Base-by-base conservation (phyloP, 2,888 invertebrate genomes). In the Girardia tigrina region DNA sequence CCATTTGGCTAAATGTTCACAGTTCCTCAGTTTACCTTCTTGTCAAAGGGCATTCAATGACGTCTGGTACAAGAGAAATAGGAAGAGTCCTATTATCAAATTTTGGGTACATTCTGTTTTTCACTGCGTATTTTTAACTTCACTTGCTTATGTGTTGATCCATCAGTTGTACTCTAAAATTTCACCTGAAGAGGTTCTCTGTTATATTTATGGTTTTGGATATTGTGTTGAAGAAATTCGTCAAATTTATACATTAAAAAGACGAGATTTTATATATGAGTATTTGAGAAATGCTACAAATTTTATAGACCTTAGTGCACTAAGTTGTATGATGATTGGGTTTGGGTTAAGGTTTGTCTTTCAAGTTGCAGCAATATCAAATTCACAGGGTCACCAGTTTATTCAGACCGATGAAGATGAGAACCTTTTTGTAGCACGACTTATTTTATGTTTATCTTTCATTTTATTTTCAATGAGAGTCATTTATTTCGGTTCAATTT, bases 1-100 rank as follows among this genome's bases (percentile, higher is more conserved):
- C 23, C 8, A 70, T 75, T 28, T 27, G 29, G 75, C 20, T 2
- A 28, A 75, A 26, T 75, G 75, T 56, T 71, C 26, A n/a, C 1
- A 26, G 20, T 28, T 75, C 71, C 28, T 75, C n/a, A 56, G 71
- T 70, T 70, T 75, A 12, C 75, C 70, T 1, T 75, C 70, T 26
- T 75, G 75, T 56, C 75, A 75, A 71, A 29, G 70, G 26, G 75
- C 70, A n/a, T 29, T 75, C 14, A 56, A 70, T 75, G 28, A 75
- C 23, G 28, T 26, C 4, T 75, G 75, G 75, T 56, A 23, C 20
- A 56, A 16, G n/a, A 56, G 23, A 56, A 8, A 4, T n/a, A 4
- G n/a, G 23, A 4, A 56, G 4, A 20, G 8, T 56, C 56, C 56
- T 6, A 23, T n/a, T 2, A n/a, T 56, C 23, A 56, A 56, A 8